These are phyloP conservation scores for Peribatodes rhomboidaria DNA, from an alignment of 2,888 invertebrate species.

Conservation along the genomic window DNA sequence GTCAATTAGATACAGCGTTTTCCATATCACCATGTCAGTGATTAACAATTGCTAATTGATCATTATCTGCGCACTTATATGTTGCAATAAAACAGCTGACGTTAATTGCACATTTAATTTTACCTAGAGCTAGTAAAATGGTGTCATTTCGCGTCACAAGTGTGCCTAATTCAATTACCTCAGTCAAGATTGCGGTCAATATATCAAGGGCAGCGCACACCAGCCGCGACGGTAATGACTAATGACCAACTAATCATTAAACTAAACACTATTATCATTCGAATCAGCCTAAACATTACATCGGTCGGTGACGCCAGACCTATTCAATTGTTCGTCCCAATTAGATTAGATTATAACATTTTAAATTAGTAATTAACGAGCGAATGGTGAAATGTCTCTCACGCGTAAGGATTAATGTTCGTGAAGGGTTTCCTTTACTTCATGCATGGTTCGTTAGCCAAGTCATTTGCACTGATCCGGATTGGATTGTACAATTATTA, in stretches of 20 bases:
- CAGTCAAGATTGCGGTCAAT: conserved; percentile 47
- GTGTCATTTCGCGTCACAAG: conserved; percentile 34
- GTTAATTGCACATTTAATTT: conserved; percentile 2
- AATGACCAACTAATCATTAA: conserved; percentile 31
- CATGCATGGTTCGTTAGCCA: not conserved
- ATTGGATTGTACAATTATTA: too few species aligned
- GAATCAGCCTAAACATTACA: not conserved
- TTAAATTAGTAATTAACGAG: not conserved
- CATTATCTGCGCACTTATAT: not conserved
- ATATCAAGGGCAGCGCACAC: conserved; percentile 43
- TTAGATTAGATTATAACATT: conserved; percentile 19
- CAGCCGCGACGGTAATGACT: conserved; percentile 18
- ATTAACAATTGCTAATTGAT: not conserved
- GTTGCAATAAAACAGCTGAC: not conserved
- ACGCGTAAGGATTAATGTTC: conserved; percentile 7
- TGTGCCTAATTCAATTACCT: conserved; percentile 46
- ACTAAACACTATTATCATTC: conserved; percentile 1
- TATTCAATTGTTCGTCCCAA: conserved; percentile 7
- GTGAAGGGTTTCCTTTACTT: not conserved
- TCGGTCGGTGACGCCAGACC: conserved; percentile 15
- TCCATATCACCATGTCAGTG: not conserved
- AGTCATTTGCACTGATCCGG: not conserved
- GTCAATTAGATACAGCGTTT: too few species aligned
- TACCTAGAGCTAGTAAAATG: conserved; percentile 16
- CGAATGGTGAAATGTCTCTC: conserved; percentile 6